Evolutionary conservation across 2,888 invertebrate species (phyloP), one percentile per base, ranked within the genome.

Genomic region (Epinotia ramella): DNA sequence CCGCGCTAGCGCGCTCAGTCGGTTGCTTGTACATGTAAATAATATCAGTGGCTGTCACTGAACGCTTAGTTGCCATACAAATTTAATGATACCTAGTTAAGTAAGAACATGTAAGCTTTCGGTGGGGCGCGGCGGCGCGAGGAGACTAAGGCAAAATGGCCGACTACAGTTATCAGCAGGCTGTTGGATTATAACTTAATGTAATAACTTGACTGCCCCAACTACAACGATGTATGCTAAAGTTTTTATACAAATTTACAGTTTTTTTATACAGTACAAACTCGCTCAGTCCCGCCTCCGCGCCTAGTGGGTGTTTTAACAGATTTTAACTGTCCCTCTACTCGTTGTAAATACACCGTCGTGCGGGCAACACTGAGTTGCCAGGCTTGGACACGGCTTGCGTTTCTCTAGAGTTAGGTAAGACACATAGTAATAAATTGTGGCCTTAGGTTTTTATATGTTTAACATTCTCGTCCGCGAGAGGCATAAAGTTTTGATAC

Each of bases 41-140:
- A 93, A 87, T 83, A 84, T 93, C 92, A 89, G 92, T 91, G 91
- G 79, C 80, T 78, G 78, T 80, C 92, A 89, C 93, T 93, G 93
- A 91, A 84, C 87, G 92, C 91, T 92, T 93, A 90, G 94, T 93
- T 93, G 94, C 94, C 94, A 94, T 94, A 94, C 90, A 92, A 91
- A 88, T 89, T 86, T 91, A 90, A 89, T 89, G 87, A 88, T 94
- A 69, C 69, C 69, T 69, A 93, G 78, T 79, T 89, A 92, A 89
- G 89, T 91, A 88, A 88, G 86, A 85, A 87, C 87, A 81, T 77
- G 83, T 83, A 85, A 82, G 85, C 86, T 86, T 87, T 87, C 78
- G 80, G 79, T 80, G 80, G 79, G 78, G 80, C 80, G 82, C 81
- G 84, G 77, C 80, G 84, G 81, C 79, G 81, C 11, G 13, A 33